Percentiles rank a stretch among this genome's conserved stretches.
These are phyloP conservation scores for Oenanthe melanoleuca DNA, from an alignment of 2,113 vertebrate species.

Conservation along the genomic window DNA sequence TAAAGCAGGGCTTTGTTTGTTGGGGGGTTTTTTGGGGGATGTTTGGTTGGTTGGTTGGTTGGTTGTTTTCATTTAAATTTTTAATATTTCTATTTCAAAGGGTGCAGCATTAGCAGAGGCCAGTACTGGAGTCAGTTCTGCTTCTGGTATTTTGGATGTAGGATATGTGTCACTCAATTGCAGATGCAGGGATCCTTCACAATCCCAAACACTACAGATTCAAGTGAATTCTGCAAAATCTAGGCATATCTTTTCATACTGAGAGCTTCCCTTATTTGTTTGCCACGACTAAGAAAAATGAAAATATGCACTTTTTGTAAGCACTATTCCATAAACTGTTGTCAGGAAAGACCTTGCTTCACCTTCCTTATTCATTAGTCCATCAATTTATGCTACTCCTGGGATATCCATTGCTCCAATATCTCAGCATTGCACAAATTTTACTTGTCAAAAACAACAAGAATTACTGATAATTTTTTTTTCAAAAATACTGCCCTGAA, in stretches of 20 bases:
- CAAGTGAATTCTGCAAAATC: neutral
- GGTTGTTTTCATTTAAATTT: neutral
- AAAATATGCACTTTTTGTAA: neutral
- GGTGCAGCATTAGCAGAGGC: neutral
- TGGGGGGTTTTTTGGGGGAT: too few species aligned
- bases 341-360: neutral
- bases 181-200: neutral
- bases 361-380: neutral
- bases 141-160: neutral
- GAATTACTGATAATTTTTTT: neutral
- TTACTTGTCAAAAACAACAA: neutral
- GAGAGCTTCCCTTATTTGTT: neutral
- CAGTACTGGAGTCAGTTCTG: neutral
- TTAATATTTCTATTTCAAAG: neutral
- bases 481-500: neutral
- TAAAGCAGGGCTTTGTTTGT: neutral
- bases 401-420: neutral
- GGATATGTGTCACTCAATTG: rapidly evolving
- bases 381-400: neutral
- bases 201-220: neutral
- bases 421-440: neutral
- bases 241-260: neutral
- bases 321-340: neutral
- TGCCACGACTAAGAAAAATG: neutral
- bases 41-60: too few species aligned